Evolutionary conservation across 1,140 invertebrate species (phyloP), one percentile per base, ranked within the genome.

Genomic region (Laupala kohalensis): DNA sequence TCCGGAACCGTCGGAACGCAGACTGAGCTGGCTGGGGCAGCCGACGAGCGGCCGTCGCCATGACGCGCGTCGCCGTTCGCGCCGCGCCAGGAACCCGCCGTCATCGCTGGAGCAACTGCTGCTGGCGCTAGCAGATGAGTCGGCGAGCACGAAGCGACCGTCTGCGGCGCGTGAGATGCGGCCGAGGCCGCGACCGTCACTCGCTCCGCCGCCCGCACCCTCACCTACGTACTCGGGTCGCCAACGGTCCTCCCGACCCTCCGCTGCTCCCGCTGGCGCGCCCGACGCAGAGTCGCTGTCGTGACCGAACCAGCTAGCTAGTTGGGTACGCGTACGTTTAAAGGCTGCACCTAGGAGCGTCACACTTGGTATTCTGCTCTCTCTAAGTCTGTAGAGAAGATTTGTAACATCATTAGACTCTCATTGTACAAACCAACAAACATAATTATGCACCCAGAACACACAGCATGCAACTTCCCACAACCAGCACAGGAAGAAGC

Each of bases 321-420:
- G 27, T 9, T 23, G 67, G 24, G 67, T 29, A 68, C 28, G 67
- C n/a, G 67, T 68, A n/a, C 67, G 27, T 29, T 68, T 68, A 29
- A 68, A 29, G 5, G 67, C 67, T 29, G 27, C 67, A 68, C 67
- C 67, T 68, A 68, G 67, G 67, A 68, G 67, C n/a, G 67, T 91
- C 87, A 93, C 83, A 93, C 92, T 90, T 92, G 92, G 90, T 93
- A 93, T 88, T 93, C 92, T 85, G 91, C 91, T 88, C 91, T 92
- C 88, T 89, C 91, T 90, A 91, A 89, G 87, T 92, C 92, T 93
- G 84, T 69, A 77, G 76, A 68, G 71, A 74, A 69, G 37, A 53
- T 53, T 9, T 53, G 37, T 53, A 53, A 53, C 37, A 53, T 53
- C 37, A 53, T 53, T 53, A 53, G 37, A 53, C 37, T 13, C 37